Base-by-base conservation (phyloP, 2,888 invertebrate species). In the Mellilla xanthometata region DNA sequence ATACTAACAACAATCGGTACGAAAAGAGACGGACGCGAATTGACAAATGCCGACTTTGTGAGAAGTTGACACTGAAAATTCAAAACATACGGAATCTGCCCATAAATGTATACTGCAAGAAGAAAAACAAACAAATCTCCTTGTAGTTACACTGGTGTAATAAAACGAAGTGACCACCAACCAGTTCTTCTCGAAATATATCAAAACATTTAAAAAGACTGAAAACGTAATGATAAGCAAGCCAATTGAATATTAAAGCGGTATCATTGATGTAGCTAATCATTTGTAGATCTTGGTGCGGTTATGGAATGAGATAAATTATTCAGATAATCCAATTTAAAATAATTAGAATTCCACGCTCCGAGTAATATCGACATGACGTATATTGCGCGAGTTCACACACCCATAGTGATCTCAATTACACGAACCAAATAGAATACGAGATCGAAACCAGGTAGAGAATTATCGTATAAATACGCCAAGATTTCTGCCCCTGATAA, bases 401-500 rank as follows among this genome's bases (percentile, higher is more conserved):
- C 43, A 45, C 38, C 49, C 43, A 34, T 26, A 49, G 42, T 45
- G 45, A 41, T 51, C 49, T 52, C 47, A 53, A 55, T 55, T 53
- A 53, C 47, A 35, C 31, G 29, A 55, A 39, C 48, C 41, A 50
- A 50, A 51, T 52, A 41, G 41, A 52, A 53, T 55, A 43, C 39
- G 42, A 36, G 22, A 56, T 48, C 42, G 47, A 49, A 50, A 44
- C 49, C 62, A 68, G 70, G 68, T 67, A 68, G 54, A 54, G 56
- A 55, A 58, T 59, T 49, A 56, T 34, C 53, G 46, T 52, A 55
- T 55, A 62, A 54, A 65, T 60, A 63, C 57, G 54, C 54, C 30
- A 60, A 48, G 62, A 60, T 59, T 60, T 64, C 54, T 59, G 56
- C 58, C 58, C 56, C 65, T 59, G 58, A 62, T 62, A 64, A 65